Evolutionary conservation across 2,113 vertebrate genomes (phyloP).

Genomic region (Gobiocypris rarus): DNA sequence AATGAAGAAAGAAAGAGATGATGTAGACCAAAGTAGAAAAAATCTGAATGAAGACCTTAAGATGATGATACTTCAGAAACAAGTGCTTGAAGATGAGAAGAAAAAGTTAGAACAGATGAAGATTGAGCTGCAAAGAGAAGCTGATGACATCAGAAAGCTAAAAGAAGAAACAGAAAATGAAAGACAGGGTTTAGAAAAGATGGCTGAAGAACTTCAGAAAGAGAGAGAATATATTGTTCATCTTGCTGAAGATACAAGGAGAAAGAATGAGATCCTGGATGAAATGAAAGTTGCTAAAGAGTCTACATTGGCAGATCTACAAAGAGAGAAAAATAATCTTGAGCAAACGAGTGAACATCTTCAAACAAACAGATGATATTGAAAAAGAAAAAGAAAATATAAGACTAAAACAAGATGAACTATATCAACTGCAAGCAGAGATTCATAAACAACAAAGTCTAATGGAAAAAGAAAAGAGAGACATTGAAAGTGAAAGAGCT

Average conservation of each 20-base stretch:
- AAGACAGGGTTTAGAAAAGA: background rate
- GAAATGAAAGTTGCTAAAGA: too few relatives aligned
- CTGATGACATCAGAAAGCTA: background rate
- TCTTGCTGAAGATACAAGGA: too few relatives aligned
- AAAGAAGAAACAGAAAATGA: background rate
- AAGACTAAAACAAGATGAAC: background rate
- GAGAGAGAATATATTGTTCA: too few relatives aligned
- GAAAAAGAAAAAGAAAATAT: background rate
- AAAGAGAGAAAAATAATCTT: background rate
- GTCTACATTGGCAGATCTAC: background rate
- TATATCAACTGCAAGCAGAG: background rate
- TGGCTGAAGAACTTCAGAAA: background rate
- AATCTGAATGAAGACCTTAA: background rate
- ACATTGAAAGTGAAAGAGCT: background rate
- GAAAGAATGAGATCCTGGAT: too few relatives aligned
- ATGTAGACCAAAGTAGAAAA: background rate
- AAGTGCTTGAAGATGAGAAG: background rate
- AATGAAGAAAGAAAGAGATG: background rate
- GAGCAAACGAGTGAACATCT: background rate
- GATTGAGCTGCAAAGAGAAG: constrained; percentile 10
- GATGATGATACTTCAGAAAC: background rate
- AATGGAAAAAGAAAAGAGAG: background rate
- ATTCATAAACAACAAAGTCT: background rate
- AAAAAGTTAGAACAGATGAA: background rate
- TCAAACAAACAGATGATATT: background rate